Conservation (phyloP, 1,140 invertebrate species). For the Cotesia typhae region DNA sequence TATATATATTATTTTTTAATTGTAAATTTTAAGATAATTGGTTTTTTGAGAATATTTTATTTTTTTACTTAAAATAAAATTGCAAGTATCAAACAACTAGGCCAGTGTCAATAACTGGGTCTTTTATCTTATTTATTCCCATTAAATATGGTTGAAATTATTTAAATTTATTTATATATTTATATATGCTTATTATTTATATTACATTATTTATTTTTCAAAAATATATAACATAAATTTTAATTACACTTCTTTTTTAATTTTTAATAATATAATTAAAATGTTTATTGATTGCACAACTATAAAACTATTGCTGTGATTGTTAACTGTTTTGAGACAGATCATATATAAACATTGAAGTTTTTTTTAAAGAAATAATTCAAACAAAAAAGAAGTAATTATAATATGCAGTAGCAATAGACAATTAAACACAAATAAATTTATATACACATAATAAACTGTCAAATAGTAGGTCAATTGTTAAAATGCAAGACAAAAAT, state of each 20-base stretch:
- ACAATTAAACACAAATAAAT: conserved; percentile 36
- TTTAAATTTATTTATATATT: conserved; percentile 42
- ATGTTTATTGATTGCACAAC: no score
- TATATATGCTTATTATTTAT: conserved; percentile 16
- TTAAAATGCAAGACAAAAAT: conserved; percentile 36
- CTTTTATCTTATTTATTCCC: conserved; percentile 46
- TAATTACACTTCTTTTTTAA: no score
- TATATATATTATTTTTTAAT: no score
- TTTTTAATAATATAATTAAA: no score
- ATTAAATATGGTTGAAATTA: conserved; percentile 48
- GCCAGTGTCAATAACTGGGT: no score
- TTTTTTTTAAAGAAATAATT: conserved; percentile 36
- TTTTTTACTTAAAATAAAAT: no score
- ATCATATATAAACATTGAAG: conserved; percentile 32
- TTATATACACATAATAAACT: conserved; percentile 40
- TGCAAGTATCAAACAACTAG: no score
- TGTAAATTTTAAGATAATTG: no score
- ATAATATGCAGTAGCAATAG: not conserved
- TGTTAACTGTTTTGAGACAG: no score
- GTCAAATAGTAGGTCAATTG: conserved; percentile 22
- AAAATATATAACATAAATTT: conserved; percentile 32
- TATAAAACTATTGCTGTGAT: no score
- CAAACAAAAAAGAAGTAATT: conserved; percentile 4
- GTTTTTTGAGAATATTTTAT: no score
- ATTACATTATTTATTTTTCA: conserved; percentile 24